These are phyloP conservation scores for Heterochromis multidens DNA, from an alignment of 2,113 vertebrate species.

Conservation along the genomic window DNA sequence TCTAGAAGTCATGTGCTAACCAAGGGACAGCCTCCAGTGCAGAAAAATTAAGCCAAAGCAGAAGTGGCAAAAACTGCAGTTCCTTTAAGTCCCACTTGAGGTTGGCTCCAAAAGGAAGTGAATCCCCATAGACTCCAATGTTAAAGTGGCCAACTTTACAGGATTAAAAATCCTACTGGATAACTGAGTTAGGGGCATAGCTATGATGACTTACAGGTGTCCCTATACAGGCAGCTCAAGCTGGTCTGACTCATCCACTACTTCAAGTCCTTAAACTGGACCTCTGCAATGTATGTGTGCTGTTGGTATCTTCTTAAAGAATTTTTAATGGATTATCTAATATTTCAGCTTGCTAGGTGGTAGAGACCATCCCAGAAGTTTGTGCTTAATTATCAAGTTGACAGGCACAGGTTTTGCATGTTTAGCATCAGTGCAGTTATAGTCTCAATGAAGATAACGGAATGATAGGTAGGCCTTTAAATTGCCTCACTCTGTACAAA, in stretches of 20 bases:
- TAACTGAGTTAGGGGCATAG: not conserved
- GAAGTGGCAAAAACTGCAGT: not conserved
- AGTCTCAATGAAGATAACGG: not conserved
- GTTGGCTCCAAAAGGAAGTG: not conserved
- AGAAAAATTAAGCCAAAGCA: not conserved
- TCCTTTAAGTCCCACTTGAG: not conserved
- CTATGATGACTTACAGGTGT: not conserved
- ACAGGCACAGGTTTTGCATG: not conserved
- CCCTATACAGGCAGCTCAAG: not conserved
- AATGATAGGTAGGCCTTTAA: not conserved
- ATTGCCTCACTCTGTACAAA: not conserved
- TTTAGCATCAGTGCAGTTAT: accelerated
- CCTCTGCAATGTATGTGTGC: not conserved
- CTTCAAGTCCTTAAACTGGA: not conserved
- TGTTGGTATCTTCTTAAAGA: not conserved
- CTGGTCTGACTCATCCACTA: not conserved
- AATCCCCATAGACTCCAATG: not conserved
- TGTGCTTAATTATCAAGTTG: not conserved
- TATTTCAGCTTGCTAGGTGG: not conserved
- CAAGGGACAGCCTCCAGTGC: too few relatives aligned
- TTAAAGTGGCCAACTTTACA: too few relatives aligned
- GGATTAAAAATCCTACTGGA: too few relatives aligned
- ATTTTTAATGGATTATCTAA: not conserved
- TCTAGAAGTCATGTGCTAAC: too few relatives aligned
- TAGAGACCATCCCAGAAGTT: not conserved